A percentile compares a stretch with the other conserved stretches of the same genome.
Conservation (phyloP, 2,888 invertebrate genomes). For the Coronaproctus castanopsis region DNA sequence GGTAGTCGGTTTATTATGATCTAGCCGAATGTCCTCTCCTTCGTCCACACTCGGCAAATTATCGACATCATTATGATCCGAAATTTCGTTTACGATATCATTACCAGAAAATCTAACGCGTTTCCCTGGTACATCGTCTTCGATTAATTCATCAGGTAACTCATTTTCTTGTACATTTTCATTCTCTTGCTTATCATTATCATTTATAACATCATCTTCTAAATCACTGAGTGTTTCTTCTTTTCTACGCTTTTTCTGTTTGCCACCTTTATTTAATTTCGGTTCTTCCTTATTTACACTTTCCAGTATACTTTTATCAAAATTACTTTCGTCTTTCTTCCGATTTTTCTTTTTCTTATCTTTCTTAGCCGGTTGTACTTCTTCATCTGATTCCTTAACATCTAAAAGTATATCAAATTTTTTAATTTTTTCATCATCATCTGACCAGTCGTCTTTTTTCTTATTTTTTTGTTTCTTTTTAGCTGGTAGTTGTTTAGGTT, state of each 20-base stretch:
- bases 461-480: constrained; percentile 16
- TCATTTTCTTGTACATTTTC: not conserved
- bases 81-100: no score
- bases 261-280: not conserved
- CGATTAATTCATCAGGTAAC: not conserved
- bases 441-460: constrained; percentile 18
- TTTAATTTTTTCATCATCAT: constrained; percentile 24
- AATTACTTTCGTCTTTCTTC: constrained; percentile 6
- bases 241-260: not conserved
- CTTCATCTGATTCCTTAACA: constrained; percentile 26
- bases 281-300: not conserved
- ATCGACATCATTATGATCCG: no score
- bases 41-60: no score
- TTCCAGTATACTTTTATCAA: not conserved
- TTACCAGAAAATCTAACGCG: no score
- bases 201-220: not conserved
- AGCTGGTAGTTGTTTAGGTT: constrained; percentile 7
- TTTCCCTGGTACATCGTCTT: no score
- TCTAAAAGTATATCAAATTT: constrained; percentile 25
- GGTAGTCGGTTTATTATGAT: no score
- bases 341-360: constrained; percentile 13
- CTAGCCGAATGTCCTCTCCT: no score
- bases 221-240: not conserved
- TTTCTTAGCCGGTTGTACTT: constrained; percentile 18
- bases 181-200: not conserved